These are phyloP conservation scores for Chrysogorgia sp. DNA, from an alignment of 92 coral and sea anemone genomes.

Conservation along the genomic window DNA sequence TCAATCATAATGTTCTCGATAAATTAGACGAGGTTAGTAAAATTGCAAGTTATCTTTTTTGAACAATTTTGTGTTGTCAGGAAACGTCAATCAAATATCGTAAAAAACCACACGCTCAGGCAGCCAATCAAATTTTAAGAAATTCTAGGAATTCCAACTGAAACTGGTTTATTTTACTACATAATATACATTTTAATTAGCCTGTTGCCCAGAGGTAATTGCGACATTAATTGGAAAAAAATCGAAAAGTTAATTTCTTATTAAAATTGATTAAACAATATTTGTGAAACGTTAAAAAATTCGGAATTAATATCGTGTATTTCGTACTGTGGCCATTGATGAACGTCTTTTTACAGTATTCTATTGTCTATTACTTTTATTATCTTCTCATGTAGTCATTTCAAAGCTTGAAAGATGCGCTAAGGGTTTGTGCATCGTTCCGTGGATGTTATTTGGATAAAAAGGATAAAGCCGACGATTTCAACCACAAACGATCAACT, in stretches of 20 bases:
- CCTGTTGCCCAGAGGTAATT: too few relatives aligned
- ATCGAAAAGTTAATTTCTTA: background rate
- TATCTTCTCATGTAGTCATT: slow-evolving; percentile 71
- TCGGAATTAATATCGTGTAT: too few relatives aligned
- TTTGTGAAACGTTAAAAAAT: too few relatives aligned
- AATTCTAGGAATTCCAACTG: too few relatives aligned
- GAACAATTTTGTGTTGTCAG: too few relatives aligned
- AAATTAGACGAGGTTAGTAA: slow-evolving; percentile 78
- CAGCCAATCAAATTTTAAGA: too few relatives aligned
- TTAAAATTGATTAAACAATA: background rate
- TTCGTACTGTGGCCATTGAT: background rate
- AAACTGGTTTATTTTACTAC: too few relatives aligned
- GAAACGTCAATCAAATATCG: too few relatives aligned
- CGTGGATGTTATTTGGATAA: slow-evolving; percentile 96
- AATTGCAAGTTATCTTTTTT: background rate
- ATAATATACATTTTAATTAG: too few relatives aligned
- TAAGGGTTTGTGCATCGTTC: slow-evolving; percentile 97
- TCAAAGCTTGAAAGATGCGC: slow-evolving; percentile 91
- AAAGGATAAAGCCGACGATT: slow-evolving; percentile 93
- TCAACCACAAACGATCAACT: slow-evolving; percentile 77
- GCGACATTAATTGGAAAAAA: background rate
- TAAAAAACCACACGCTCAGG: too few relatives aligned
- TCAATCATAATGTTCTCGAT: slow-evolving; percentile 82
- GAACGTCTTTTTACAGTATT: background rate
- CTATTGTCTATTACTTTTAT: background rate